Base-by-base conservation (phyloP, 2,113 vertebrate species). In the Oryzias melastigma region DNA sequence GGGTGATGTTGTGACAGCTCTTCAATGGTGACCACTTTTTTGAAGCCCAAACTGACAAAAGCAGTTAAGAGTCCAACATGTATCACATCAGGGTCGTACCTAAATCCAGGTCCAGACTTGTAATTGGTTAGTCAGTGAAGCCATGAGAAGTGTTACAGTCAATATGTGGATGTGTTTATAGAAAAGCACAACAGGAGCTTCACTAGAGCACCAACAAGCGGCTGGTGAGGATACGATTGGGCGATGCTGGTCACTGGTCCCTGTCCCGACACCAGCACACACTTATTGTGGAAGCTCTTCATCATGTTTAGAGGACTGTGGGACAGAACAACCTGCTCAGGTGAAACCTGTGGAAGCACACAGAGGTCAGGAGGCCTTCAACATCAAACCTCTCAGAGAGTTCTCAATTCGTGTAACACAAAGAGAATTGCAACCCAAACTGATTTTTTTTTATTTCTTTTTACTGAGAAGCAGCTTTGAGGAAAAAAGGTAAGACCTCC, bases 261-360 rank as follows among this genome's bases (percentile, higher is more conserved):
- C 81, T 97, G 95, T 58, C 95, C 95, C 1, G 94, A 96, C 0
- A 96, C 93, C 50, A 96, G 82, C 1, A 95, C 92, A 60, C 91
- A 91, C 75, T 95, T 95, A n/a, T 95, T 82, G 51, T 95, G 95
- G 5, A 93, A 95, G 44, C 62, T 87, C 58, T 77, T 93, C 80
- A 96, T 90, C 89, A 93, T 93, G 43, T 66, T 83, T 76, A 97
- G 81, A 65, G 95, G 95, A 75, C 94, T 94, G 85, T 97, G 93
- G 0, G 94, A 95, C 84, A 97, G 92, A 85, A 97, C 83, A 51
- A 96, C 93, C 25, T 96, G 94, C 41, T 95, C 92, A 16, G 92
- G 91, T 0, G 88, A 79, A 52, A 97, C 87, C 95, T 97, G 81
- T 27, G 49, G 43, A 61, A 24, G 50, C 20, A 65, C 7, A 57